Evolutionary conservation across 2,797 vertebrate genomes (phyloP).

Genomic region (Cyclura pinguis): DNA sequence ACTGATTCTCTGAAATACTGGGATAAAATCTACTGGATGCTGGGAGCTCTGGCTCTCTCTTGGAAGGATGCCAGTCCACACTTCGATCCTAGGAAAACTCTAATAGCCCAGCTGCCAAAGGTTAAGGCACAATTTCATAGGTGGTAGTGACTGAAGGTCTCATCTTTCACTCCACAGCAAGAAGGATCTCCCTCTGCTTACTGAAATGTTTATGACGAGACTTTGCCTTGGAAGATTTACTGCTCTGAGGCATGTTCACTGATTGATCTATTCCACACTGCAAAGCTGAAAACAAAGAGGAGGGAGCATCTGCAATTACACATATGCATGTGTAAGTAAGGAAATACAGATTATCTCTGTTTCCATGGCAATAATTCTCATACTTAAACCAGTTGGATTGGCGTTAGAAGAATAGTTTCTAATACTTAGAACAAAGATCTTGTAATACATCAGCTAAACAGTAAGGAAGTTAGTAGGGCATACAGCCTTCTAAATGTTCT

Average conservation of each 20-base stretch:
- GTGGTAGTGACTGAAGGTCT: neutral
- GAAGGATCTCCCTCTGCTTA: slow-evolving; percentile 4
- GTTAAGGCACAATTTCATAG: neutral
- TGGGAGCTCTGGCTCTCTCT: slow-evolving; percentile 16
- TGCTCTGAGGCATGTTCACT: slow-evolving; percentile 69
- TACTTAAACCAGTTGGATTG: slow-evolving; percentile 64
- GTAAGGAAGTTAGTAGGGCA: neutral
- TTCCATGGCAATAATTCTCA: slow-evolving; percentile 70
- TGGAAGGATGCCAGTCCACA: slow-evolving; percentile 38
- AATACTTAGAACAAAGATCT: slow-evolving; percentile 48
- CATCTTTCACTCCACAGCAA: slow-evolving; percentile 41
- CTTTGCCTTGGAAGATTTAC: slow-evolving; percentile 63
- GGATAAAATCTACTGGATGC: slow-evolving; percentile 58
- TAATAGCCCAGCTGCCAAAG: neutral
- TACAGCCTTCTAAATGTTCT: neutral
- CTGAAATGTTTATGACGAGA: slow-evolving; percentile 50
- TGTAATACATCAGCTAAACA: slow-evolving; percentile 32
- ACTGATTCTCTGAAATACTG: slow-evolving; percentile 44
- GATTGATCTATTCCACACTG: slow-evolving; percentile 62
- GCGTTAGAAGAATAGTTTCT: slow-evolving; percentile 60
- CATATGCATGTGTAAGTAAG: slow-evolving; percentile 71
- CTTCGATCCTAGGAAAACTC: slow-evolving; percentile 44
- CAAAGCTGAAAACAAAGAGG: slow-evolving; percentile 72
- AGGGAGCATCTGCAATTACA: slow-evolving; percentile 72
- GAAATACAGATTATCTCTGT: slow-evolving; percentile 73